Evolutionary conservation across 1,140 invertebrate genomes (phyloP), one percentile per base, ranked within the genome.

Genomic region (Dufourea novaeangliae): DNA sequence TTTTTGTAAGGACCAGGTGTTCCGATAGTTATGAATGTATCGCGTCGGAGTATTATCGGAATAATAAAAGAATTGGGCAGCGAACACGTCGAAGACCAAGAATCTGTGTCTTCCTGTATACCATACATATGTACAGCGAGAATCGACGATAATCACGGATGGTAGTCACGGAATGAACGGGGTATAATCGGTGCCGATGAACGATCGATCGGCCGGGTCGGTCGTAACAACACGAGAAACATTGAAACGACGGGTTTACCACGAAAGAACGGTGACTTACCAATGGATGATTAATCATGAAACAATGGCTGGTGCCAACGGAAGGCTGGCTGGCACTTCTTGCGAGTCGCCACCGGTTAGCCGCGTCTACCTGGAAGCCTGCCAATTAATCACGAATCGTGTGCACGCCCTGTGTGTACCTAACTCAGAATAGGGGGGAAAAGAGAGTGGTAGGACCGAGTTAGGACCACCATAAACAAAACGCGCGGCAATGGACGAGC

Each of bases 241-340:
- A 76, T 83, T 39, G 82, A 79, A 83, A 84, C 57, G 81, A 77
- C 56, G 71, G 20, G 70, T 66, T 52, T 75, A 71, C 81, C 70
- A 62, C 72, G 83, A 80, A 82, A 73, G 67, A 82, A 82, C 74
- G 79, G 74, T 82, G 80, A 85, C 74, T 83, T 78, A 82, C 85
- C 79, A 85, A 89, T 87, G 82, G 84, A 85, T 89, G 88, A 91
- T 91, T 89, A 91, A 89, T 90, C 88, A 91, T 84, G 71, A 79
- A 86, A 91, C 88, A 90, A 91, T 90, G 73, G 83, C 59, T 44
- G 37, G 37, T 74, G 72, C 75, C 75, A 66, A 76, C 72, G 68
- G 71, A 80, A 75, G 77, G 83, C 80, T 72, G 78, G 71, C 52
- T 71, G 69, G 57, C 78, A 81, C 79, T 80, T 80, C 61, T n/a